Percentiles rank a stretch among this genome's conserved stretches.
Conservation (phyloP, 2,797 vertebrate genomes). For the Heteromormyrus szaboi region DNA sequence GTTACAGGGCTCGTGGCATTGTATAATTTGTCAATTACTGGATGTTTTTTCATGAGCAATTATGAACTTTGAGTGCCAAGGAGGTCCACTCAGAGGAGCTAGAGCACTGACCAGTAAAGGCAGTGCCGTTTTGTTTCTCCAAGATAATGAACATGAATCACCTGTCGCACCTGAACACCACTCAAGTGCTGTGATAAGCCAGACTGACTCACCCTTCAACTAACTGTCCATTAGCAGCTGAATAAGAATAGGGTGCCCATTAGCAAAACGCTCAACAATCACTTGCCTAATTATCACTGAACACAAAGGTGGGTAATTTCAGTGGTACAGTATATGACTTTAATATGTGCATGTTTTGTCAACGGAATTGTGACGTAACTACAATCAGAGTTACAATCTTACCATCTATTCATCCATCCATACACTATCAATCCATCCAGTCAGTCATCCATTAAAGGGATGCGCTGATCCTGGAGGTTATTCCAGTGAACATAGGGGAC, state of each 20-base stretch:
- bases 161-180: not conserved
- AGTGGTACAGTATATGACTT: conserved; percentile 25
- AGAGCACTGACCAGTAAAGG: not conserved
- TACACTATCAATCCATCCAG: not conserved
- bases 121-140: not conserved
- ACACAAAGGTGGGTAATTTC: conserved; percentile 32
- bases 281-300: conserved; percentile 16
- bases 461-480: not conserved
- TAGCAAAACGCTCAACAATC: not conserved
- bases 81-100: not conserved
- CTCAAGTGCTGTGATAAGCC: not conserved
- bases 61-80: not conserved
- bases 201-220: not conserved
- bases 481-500: not conserved
- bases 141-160: not conserved
- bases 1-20: not conserved
- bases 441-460: not conserved
- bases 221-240: not conserved
- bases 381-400: not conserved
- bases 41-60: not conserved
- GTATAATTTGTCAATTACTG: conserved; percentile 1
- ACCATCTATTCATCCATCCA: not conserved
- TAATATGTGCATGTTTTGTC: not conserved
- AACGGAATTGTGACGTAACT: not conserved
- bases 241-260: not conserved